A percentile compares a stretch with the other conserved stretches of the same genome.
phyloP scores from a whole-genome alignment of 2,888 invertebrate species.

The Hypena proboscidalis region DNA sequence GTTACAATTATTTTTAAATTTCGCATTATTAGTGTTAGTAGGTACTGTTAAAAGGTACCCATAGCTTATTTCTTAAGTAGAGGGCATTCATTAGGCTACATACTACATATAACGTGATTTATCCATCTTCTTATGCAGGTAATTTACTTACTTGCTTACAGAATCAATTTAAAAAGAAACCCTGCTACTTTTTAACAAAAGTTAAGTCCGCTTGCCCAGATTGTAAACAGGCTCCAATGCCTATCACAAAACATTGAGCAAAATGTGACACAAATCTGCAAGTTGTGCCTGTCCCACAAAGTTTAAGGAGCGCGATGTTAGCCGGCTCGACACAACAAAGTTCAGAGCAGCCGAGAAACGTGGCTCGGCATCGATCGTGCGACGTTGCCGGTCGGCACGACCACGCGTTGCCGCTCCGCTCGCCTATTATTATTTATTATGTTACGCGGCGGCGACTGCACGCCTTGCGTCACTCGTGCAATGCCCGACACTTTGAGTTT shows the following conservation, averaged over 20 bases:
- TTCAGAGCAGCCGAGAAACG: constrained; percentile 49
- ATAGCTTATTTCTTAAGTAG: too few relatives aligned
- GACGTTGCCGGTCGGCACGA: constrained; percentile 60
- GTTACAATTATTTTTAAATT: too few relatives aligned
- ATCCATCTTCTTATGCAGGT: too few relatives aligned
- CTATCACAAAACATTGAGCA: not conserved
- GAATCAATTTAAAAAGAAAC: too few relatives aligned
- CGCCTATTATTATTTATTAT: constrained; percentile 64
- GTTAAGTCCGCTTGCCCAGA: too few relatives aligned
- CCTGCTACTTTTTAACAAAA: too few relatives aligned
- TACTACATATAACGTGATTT: too few relatives aligned
- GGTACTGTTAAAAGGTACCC: too few relatives aligned
- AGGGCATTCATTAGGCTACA: too few relatives aligned
- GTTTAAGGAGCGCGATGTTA: constrained; percentile 13
- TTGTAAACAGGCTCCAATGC: too few relatives aligned
- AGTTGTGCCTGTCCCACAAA: constrained; percentile 13
- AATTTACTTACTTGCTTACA: too few relatives aligned
- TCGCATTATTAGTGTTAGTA: too few relatives aligned
- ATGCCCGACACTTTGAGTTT: constrained; percentile 46
- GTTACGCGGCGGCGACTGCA: constrained; percentile 50
- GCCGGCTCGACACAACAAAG: constrained; percentile 44
- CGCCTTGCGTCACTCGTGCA: constrained; percentile 54
- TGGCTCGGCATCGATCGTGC: constrained; percentile 57
- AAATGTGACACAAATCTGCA: constrained; percentile 4
- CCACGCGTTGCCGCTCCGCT: constrained; percentile 54